Evolutionary conservation across 1,140 invertebrate species (phyloP).

Genomic region (Temnothorax longispinosus): DNA sequence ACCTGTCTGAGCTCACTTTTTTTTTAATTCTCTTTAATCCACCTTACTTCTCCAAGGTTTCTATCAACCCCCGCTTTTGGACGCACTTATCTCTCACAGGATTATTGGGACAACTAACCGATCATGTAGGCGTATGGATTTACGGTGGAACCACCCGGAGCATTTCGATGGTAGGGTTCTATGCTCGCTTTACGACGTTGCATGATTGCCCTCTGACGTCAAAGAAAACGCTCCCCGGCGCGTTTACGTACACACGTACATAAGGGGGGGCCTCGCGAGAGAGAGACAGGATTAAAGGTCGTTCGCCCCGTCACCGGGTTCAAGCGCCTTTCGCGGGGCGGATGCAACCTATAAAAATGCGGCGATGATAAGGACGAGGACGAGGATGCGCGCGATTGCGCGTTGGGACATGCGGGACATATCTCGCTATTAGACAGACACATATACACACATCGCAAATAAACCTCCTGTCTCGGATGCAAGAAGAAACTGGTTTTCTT

Average conservation of each 20-base stretch:
- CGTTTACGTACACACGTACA: constrained; percentile 29
- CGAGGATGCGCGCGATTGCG: constrained; percentile 36
- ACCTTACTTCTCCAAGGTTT: not conserved
- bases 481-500: constrained; percentile 39
- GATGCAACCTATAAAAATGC: constrained; percentile 54
- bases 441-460: not conserved
- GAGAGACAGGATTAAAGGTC: constrained; percentile 75
- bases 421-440: constrained; percentile 22
- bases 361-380: constrained; percentile 51
- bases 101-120: not conserved
- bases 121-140: constrained; percentile 23
- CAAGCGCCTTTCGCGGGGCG: constrained; percentile 66
- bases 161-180: constrained; percentile 69
- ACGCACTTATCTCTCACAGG: not conserved
- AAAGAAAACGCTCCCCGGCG: constrained; percentile 66
- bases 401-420: not conserved
- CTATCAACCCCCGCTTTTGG: not conserved
- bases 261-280: constrained; percentile 33
- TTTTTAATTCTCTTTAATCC: not conserved
- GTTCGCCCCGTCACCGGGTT: constrained; percentile 70
- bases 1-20: not conserved
- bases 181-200: constrained; percentile 79
- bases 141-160: constrained; percentile 7
- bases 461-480: not conserved
- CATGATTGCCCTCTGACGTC: constrained; percentile 80